Evolutionary conservation across 1,140 invertebrate species (phyloP).

Genomic region (Ganaspis sp.): DNA sequence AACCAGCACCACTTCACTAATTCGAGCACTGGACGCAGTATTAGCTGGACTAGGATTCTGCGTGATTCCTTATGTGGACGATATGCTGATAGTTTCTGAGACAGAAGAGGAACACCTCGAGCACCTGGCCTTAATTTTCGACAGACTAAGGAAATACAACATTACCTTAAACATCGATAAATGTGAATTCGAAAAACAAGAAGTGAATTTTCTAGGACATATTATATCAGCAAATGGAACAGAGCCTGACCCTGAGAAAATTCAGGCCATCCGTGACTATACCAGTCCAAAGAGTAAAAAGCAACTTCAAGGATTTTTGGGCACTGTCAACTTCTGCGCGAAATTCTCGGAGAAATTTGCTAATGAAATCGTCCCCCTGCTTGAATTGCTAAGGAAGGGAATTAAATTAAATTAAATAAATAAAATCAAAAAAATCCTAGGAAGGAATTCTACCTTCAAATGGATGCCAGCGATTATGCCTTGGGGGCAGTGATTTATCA

Average conservation of each 20-base stretch:
- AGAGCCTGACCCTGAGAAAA: slow-evolving; percentile 55
- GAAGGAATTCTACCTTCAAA: not conserved
- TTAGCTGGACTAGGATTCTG: slow-evolving; percentile 34
- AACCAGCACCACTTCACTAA: too few relatives aligned
- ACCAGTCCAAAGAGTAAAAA: slow-evolving; percentile 61
- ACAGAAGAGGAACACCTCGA: slow-evolving; percentile 50
- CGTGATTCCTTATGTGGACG: slow-evolving; percentile 49
- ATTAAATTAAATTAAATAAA: too few relatives aligned
- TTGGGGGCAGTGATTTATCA: not conserved
- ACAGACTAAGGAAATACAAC: too few relatives aligned
- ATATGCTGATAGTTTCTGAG: too few relatives aligned
- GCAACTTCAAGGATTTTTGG: slow-evolving; percentile 69
- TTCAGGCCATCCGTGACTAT: too few relatives aligned
- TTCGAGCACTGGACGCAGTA: too few relatives aligned
- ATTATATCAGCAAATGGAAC: slow-evolving; percentile 59
- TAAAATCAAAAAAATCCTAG: too few relatives aligned
- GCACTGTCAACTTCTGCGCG: slow-evolving; percentile 68
- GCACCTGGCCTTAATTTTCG: too few relatives aligned
- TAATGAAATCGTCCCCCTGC: slow-evolving; percentile 43
- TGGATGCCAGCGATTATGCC: not conserved
- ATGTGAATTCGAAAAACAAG: too few relatives aligned
- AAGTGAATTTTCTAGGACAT: too few relatives aligned
- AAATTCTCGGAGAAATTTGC: slow-evolving; percentile 49
- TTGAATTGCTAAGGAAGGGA: slow-evolving; percentile 57
- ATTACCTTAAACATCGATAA: too few relatives aligned